phyloP scores from a whole-genome alignment of 2,888 invertebrate genomes.

The Drosophila putrida region DNA sequence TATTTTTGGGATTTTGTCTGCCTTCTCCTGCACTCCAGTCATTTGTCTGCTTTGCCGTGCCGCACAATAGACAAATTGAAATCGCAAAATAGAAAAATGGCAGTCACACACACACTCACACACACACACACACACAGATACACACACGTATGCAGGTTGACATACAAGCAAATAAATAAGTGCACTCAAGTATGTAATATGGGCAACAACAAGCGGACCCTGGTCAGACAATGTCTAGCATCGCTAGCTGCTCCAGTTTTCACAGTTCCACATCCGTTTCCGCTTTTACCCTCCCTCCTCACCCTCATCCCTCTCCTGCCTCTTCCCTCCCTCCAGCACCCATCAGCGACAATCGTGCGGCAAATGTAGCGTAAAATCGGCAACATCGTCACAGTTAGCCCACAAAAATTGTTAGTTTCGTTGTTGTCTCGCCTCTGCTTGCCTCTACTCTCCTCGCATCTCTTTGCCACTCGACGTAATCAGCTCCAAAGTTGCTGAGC shows the following conservation, averaged over 20 bases:
- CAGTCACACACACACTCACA: conserved; percentile 48
- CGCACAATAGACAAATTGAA: conserved; percentile 75
- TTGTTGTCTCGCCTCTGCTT: conserved; percentile 50
- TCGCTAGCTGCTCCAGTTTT: conserved; percentile 42
- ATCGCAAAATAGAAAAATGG: conserved; percentile 66
- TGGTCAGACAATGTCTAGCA: conserved; percentile 67
- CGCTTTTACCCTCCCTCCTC: not conserved
- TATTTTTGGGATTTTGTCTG: conserved; percentile 2
- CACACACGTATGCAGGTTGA: conserved; percentile 59
- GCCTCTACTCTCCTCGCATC: not conserved
- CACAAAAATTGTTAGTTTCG: conserved; percentile 73
- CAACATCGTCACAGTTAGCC: conserved; percentile 65
- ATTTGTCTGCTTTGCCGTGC: conserved; percentile 49
- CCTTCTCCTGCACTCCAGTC: conserved; percentile 23
- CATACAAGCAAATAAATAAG: conserved; percentile 77
- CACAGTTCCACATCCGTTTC: conserved; percentile 45
- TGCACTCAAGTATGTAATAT: conserved; percentile 81
- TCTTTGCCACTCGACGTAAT: conserved; percentile 42
- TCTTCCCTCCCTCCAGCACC: not conserved
- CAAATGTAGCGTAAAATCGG: conserved; percentile 77
- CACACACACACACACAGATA: conserved; percentile 12
- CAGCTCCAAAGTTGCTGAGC: conserved; percentile 53
- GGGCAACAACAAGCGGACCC: conserved; percentile 51
- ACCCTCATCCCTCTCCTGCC: not conserved
- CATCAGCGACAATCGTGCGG: conserved; percentile 67